Conservation (phyloP, 2,888 invertebrate genomes). For the Acleris cristana region DNA sequence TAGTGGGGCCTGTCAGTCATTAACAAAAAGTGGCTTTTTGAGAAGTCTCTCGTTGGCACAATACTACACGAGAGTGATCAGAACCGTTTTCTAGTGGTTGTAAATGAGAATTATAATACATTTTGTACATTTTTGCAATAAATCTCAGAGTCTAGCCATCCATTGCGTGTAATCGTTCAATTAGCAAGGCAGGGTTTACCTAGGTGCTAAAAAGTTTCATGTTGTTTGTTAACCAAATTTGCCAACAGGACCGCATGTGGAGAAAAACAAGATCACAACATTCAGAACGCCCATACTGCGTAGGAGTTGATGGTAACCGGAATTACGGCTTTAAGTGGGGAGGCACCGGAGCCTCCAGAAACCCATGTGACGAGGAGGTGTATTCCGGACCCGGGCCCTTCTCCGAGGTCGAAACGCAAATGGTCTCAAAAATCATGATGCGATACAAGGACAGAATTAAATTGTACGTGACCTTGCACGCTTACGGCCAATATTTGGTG, state of each 20-base stretch:
- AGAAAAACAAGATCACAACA: conserved; percentile 83
- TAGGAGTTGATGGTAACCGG: conserved; percentile 87
- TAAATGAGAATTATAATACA: no score
- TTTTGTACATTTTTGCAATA: no score
- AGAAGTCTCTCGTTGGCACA: no score
- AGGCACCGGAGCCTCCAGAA: conserved; percentile 85
- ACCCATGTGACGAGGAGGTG: conserved; percentile 83
- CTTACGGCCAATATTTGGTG: conserved; percentile 86
- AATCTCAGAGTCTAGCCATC: no score
- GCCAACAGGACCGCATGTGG: conserved; percentile 84
- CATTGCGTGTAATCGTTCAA: no score
- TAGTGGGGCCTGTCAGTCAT: no score
- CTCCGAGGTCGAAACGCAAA: conserved; percentile 85
- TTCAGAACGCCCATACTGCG: conserved; percentile 61
- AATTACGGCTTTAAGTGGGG: conserved; percentile 89
- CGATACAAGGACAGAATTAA: conserved; percentile 76
- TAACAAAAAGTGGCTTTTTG: no score
- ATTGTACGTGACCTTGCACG: conserved; percentile 87
- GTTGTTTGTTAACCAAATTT: background rate
- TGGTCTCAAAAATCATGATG: conserved; percentile 82
- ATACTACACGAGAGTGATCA: no score
- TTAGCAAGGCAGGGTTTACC: no score
- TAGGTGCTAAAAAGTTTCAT: background rate
- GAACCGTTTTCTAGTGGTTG: no score
- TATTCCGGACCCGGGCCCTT: conserved; percentile 85